Base-by-base conservation (phyloP, 1,140 invertebrate species). In the Zaprionus kolodkinae region DNA sequence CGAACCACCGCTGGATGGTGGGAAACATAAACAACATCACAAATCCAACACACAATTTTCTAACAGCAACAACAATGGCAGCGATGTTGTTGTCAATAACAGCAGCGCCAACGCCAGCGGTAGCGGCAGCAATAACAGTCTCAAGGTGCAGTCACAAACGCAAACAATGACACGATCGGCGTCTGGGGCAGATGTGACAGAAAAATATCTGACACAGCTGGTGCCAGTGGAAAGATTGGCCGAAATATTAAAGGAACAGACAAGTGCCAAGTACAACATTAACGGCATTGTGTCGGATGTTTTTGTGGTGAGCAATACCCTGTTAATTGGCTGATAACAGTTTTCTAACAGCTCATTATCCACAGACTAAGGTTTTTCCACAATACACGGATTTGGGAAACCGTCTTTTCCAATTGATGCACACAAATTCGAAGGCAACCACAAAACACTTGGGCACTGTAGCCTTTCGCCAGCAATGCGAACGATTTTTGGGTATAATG, bases 351-450 rank as follows among this genome's bases (percentile, higher is more conserved):
- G 12, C 15, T 43, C 11, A 10, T 69, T 69, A 38, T 33, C 45
- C 15, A 36, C 93, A 96, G 94, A 94, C 94, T 76, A 96, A 96
- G 92, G 93, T 97, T 72, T 97, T 97, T 93, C 96, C 96, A n/a
- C 94, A 95, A 91, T 96, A 97, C 92, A 94, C 94, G 3, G 94
- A 96, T 72, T 93, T 97, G 67, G 96, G 95, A 15, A 93, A 94
- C 33, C 95, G 95, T 74, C 93, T 97, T 63, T 97, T 95, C 81
- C 92, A 92, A 65, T 94, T 95, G 91, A 93, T 97, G 63, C 94
- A 95, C 76, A 92, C 92, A 61, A 91, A 91, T 27, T 95, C 94
- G 12, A 94, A 94, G 74, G 94, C 94, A 56, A 95, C 94, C 69
- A 95, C 94, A 17, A 92, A 93, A 36, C 94, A 96, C 80, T 93